Percentiles rank a stretch among this genome's conserved stretches.
These are phyloP conservation scores for Neomicropteryx cornuta DNA, from an alignment of 1,140 invertebrate genomes.

Conservation along the genomic window DNA sequence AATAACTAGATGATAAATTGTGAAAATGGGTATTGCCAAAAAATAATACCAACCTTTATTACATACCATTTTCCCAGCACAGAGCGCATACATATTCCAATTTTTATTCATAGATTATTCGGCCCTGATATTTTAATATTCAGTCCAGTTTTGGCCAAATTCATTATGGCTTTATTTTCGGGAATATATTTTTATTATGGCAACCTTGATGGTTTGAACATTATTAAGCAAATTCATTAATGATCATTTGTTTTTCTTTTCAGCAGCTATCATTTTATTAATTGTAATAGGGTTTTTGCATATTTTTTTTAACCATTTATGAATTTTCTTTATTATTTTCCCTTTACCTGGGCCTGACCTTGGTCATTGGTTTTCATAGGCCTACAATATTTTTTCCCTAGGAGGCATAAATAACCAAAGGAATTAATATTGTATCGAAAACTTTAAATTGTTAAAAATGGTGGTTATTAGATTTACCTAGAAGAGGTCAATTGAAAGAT, in stretches of 20 bases:
- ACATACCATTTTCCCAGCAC: background rate
- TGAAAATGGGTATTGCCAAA: constrained; percentile 5
- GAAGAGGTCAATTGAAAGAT: background rate
- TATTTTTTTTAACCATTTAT: no score
- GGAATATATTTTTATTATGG: no score
- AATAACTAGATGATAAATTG: background rate
- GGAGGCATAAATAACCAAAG: background rate
- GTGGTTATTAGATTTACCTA: background rate
- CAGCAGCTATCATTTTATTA: no score
- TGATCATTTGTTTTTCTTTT: no score
- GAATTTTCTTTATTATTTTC: no score
- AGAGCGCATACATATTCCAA: background rate
- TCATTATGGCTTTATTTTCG: no score
- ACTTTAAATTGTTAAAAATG: background rate
- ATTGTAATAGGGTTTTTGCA: no score
- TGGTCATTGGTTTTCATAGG: no score
- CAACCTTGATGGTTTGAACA: no score
- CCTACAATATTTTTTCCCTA: background rate
- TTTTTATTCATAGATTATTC: background rate
- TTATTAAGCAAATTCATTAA: no score
- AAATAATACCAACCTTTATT: constrained; percentile 1
- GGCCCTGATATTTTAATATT: background rate
- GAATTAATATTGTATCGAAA: background rate
- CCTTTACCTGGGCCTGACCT: no score
- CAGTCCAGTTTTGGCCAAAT: no score